These are phyloP conservation scores for Clupea harengus DNA, from an alignment of 2,113 vertebrate species.

Conservation along the genomic window DNA sequence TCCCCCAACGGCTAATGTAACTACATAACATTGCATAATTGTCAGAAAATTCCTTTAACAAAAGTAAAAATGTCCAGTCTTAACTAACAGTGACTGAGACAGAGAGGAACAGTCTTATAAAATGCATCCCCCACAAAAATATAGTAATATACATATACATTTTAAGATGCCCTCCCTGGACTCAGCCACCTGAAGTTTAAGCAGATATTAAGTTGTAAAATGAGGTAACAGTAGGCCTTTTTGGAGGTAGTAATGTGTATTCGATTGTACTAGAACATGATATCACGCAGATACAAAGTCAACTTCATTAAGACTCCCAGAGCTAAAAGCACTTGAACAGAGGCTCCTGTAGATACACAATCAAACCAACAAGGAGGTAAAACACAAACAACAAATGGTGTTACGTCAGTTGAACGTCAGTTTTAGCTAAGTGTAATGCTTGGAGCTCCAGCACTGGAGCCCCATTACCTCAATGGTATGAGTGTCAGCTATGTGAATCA, in stretches of 20 bases:
- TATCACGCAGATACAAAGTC: constrained; percentile 74
- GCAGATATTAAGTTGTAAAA: constrained; percentile 85
- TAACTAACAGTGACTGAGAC: constrained; percentile 78
- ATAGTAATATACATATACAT: constrained; percentile 88
- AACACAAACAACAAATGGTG: constrained; percentile 26
- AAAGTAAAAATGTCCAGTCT: constrained; percentile 79
- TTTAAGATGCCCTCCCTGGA: constrained; percentile 87
- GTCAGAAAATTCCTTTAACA: constrained; percentile 72
- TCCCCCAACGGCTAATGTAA: constrained; percentile 75
- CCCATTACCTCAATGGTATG: constrained; percentile 35
- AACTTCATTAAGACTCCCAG: constrained; percentile 76
- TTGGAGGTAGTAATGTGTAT: constrained; percentile 92
- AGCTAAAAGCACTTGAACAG: constrained; percentile 63
- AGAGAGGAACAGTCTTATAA: constrained; percentile 90
- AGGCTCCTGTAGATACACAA: constrained; percentile 60
- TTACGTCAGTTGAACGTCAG: neutral
- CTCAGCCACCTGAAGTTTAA: constrained; percentile 76
- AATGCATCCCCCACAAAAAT: constrained; percentile 94
- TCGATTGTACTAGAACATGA: constrained; percentile 87
- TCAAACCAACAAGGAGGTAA: constrained; percentile 65
- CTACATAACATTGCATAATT: constrained; percentile 78
- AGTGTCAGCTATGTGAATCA: constrained; percentile 39
- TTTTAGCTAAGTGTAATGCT: neutral
- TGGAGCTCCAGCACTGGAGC: constrained; percentile 18
- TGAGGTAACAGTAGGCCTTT: constrained; percentile 93